Evolutionary conservation across 2,797 vertebrate genomes (phyloP), one percentile per base, ranked within the genome.

Genomic region (Poeciliopsis presidionis): DNA sequence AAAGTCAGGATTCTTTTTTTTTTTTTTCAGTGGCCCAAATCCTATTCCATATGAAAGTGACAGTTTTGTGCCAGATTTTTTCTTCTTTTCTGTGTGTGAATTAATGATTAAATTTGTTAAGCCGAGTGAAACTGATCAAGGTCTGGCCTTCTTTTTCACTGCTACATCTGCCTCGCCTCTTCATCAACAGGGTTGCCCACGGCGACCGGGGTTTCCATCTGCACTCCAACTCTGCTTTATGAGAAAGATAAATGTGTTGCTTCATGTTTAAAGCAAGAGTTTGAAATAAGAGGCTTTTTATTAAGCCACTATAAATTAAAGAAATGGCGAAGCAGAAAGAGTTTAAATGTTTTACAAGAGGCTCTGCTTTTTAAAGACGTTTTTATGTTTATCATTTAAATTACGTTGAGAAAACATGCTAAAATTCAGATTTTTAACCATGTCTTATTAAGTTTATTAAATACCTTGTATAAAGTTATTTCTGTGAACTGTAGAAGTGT

Each of bases 161-260:
- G 45, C 79, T 81, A 81, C 81, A 88, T 90, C 84, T 86, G 87
- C 88, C 80, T 80, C 33, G 73, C 49, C 73, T 75, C 89, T 93
- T 91, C 80, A 88, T 85, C 80, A 89, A 90, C 87, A 84, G 87
- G 11, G 79, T 57, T 84, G 82, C 88, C 86, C 88, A 72, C 43
- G 47, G 77, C 88, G 84, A 88, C 85, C 83, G 85, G 74, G 20
- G 2, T 85, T 86, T 73, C 75, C 78, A 63, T 41, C 80, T 82
- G 83, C 84, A 87, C 89, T 78, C 20, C 0, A 79, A 45, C 65
- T 70, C 86, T 46, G 61, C 71, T 28, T 57, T 76, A 73, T 36
- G 78, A 72, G 84, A 28, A 84, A 53, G 72, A 81, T 77, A 73
- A 79, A 75, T 61, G 49, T 55, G 69, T 59, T 85, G 77, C 67